Evolutionary conservation across 2,797 vertebrate genomes (phyloP).

Genomic region (Enteromius radiatus): DNA sequence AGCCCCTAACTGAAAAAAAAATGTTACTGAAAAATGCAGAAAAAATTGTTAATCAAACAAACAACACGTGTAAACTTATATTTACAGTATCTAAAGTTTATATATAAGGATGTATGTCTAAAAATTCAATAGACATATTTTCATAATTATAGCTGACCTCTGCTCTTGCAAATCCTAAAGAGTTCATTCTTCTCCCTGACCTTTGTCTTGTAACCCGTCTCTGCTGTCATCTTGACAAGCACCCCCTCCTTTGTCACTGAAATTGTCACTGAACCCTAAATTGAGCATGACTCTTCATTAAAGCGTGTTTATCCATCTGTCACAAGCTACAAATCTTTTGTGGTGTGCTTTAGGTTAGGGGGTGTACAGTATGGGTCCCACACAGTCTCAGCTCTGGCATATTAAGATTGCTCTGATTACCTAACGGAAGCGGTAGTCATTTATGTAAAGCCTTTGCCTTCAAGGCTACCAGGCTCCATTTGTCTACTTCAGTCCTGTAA

Average conservation of each 20-base stretch:
- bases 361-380: not conserved
- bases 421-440: constrained; percentile 62
- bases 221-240: not conserved
- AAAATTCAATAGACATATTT: not conserved
- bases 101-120: not conserved
- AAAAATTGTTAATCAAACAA: not conserved
- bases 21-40: too few relatives aligned
- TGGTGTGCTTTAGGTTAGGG: constrained; percentile 15
- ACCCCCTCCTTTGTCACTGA: not conserved
- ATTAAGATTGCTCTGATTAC: constrained; percentile 50
- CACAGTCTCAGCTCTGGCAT: constrained; percentile 33
- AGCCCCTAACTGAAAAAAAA: not conserved
- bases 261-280: constrained; percentile 31
- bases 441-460: constrained; percentile 69
- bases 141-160: constrained; percentile 16
- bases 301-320: constrained; percentile 57
- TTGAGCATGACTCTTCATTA: constrained; percentile 17
- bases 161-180: constrained; percentile 3
- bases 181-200: constrained; percentile 7
- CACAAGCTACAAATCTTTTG: constrained; percentile 38
- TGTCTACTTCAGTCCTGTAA: constrained; percentile 65
- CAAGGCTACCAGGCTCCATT: constrained; percentile 62
- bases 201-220: not conserved
- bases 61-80: not conserved
- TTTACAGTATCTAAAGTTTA: not conserved